Conservation (phyloP, 2,113 vertebrate species). For the Neopipo cinnamomea region DNA sequence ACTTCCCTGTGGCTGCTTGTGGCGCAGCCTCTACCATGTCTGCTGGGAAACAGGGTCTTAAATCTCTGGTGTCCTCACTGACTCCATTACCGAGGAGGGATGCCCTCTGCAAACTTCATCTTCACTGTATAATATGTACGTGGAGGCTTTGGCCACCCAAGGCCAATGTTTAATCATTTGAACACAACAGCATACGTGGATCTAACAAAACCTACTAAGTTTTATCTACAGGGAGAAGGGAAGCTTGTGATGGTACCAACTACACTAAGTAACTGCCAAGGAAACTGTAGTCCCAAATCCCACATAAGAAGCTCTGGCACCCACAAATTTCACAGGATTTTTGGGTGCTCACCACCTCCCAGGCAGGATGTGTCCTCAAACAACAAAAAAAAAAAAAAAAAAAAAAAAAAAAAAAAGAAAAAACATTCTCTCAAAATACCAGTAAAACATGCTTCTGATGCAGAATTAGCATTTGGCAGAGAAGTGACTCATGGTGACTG, state of each 20-base stretch:
- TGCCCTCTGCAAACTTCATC: not conserved
- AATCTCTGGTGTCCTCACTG: not conserved
- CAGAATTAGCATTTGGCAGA: conserved; percentile 52
- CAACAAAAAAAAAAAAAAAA: not conserved
- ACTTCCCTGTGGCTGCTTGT: not conserved
- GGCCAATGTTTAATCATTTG: not conserved
- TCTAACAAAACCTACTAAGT: not conserved
- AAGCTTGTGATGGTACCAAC: not conserved
- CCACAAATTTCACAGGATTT: not conserved
- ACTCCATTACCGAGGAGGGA: not conserved
- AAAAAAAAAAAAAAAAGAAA: fast-evolving
- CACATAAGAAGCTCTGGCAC: not conserved
- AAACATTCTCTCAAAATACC: not conserved
- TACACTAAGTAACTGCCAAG: not conserved
- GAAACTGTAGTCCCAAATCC: not conserved
- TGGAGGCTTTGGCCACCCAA: not conserved
- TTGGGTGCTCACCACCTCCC: not conserved
- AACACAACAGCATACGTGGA: not conserved
- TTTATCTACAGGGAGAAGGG: not conserved
- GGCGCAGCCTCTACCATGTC: not conserved
- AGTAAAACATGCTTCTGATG: conserved; percentile 32
- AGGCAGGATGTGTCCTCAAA: not conserved
- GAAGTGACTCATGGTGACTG: conserved; percentile 52
- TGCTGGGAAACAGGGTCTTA: not conserved
- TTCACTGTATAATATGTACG: not conserved